Evolutionary conservation across 2,113 vertebrate species (phyloP).

Genomic region (Eulemur rufifrons): DNA sequence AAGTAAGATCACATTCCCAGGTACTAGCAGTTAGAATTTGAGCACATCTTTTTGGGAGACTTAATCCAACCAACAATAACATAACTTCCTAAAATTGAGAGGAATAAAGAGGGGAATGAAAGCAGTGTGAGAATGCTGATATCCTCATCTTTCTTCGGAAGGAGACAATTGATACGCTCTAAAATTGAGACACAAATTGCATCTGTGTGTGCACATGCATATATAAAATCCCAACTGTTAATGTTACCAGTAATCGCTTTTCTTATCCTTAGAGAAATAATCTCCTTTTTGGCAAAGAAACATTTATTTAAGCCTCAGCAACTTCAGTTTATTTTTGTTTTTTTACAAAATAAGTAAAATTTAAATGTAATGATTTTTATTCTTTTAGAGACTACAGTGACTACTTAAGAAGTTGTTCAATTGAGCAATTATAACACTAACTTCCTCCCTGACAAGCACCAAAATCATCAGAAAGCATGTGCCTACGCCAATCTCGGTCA

Average conservation of each 20-base stretch:
- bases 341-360: background rate
- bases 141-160: background rate
- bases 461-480: background rate
- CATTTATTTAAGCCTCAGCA: background rate
- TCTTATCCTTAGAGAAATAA: background rate
- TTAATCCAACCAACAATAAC: background rate
- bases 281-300: background rate
- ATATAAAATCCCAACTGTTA: background rate
- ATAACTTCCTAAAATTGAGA: background rate
- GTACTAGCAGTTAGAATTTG: background rate
- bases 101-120: background rate
- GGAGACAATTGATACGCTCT: background rate
- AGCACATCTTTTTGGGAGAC: background rate
- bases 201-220: background rate
- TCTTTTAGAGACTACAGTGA: background rate
- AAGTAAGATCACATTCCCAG: background rate
- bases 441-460: background rate
- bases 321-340: slow-evolving; percentile 4
- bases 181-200: background rate
- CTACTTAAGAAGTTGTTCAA: background rate
- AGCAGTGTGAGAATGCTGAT: background rate
- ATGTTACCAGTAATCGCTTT: background rate
- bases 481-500: background rate
- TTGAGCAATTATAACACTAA: background rate
- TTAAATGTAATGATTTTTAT: background rate